A percentile compares a stretch with the other conserved stretches of the same genome.
Conservation (phyloP, 2,113 vertebrate genomes). For the Myotis yumanensis region DNA sequence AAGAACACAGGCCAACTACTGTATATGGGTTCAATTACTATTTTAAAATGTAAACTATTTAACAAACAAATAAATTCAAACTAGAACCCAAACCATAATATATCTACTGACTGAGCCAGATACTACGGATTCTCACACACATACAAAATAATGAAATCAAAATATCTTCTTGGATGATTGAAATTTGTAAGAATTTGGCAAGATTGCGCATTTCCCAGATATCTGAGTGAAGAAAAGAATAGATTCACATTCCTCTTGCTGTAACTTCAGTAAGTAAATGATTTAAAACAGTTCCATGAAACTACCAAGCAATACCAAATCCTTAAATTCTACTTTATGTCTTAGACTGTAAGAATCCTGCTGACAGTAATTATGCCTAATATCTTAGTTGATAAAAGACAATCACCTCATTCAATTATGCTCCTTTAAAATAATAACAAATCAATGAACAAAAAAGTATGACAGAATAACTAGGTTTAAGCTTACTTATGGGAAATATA, state of each 20-base stretch:
- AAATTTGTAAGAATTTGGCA: not conserved
- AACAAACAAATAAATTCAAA: constrained; percentile 2
- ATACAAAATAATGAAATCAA: not conserved
- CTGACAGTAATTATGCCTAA: not conserved
- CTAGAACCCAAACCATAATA: not conserved
- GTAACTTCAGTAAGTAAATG: not conserved
- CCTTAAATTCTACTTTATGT: constrained; percentile 6
- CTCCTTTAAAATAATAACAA: constrained; percentile 16
- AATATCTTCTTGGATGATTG: not conserved
- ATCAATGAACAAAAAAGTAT: not conserved
- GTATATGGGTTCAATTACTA: not conserved
- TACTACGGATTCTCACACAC: not conserved
- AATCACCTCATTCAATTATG: constrained; percentile 39
- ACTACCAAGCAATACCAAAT: not conserved
- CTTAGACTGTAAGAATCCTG: not conserved
- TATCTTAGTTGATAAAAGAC: not conserved
- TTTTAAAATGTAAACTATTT: not conserved
- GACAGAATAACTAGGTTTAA: constrained; percentile 11
- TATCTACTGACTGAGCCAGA: not conserved
- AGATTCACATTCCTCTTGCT: not conserved
- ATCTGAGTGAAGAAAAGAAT: not conserved
- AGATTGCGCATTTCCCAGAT: not conserved
- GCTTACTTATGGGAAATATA: not conserved
- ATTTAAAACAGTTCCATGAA: not conserved
- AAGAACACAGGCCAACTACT: not conserved